A percentile compares a stretch with the other conserved stretches of the same genome.
phyloP scores from a whole-genome alignment of 2,797 vertebrate genomes.

The Etheostoma nigrum region DNA sequence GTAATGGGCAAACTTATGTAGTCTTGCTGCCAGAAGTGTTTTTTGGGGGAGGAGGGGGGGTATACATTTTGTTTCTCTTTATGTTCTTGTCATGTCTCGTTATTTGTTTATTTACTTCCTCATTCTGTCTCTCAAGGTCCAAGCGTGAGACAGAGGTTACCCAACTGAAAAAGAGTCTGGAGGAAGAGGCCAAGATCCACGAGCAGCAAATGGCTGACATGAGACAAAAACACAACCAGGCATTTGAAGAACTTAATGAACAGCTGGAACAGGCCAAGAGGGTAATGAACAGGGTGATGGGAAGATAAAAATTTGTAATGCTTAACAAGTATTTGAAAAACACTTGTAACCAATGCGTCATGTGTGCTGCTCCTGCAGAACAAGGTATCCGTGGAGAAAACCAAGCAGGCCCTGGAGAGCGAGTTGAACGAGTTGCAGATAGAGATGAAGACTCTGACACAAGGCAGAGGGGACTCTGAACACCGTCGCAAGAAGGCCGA shows the following conservation, averaged over 20 bases:
- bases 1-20: conserved; percentile 36
- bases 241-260: conserved; percentile 94
- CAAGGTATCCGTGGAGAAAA: conserved; percentile 94
- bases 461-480: conserved; percentile 93
- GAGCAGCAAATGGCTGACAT: conserved; percentile 94
- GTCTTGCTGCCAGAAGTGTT: no score
- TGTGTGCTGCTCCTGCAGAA: conserved; percentile 80
- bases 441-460: conserved; percentile 91
- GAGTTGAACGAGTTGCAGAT: conserved; percentile 93
- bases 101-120: background rate
- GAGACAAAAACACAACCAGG: conserved; percentile 95
- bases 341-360: conserved; percentile 14
- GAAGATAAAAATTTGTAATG: background rate
- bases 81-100: background rate
- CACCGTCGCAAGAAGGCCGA: conserved; percentile 96
- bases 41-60: no score
- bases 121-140: conserved; percentile 71
- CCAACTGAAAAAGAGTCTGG: conserved; percentile 92
- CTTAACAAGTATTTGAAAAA: background rate
- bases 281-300: conserved; percentile 74
- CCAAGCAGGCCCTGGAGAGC: conserved; percentile 92
- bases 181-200: conserved; percentile 91
- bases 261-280: conserved; percentile 95
- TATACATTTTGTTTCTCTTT: background rate
- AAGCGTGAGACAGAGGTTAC: conserved; percentile 96